Percentiles rank a stretch among this genome's conserved stretches.
Evolutionary conservation across 1,140 invertebrate genomes (phyloP).

Genomic region (Drosophila neocordata): DNA sequence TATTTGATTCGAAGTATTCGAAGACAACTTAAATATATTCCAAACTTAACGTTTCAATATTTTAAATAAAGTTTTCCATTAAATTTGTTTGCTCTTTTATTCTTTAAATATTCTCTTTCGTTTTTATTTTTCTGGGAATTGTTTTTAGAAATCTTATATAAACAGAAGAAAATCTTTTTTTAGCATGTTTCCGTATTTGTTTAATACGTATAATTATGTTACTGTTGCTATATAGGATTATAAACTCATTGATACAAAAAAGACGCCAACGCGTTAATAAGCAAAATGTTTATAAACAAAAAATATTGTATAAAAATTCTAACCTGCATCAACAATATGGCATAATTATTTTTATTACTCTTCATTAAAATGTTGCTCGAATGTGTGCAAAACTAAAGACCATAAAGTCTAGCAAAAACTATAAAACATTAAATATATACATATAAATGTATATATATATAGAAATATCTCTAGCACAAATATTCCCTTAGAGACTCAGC

Average conservation of each 20-base stretch:
- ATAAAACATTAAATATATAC: slow-evolving; percentile 23
- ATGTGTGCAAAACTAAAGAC: background rate
- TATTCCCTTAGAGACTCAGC: slow-evolving; percentile 10
- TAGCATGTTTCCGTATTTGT: background rate
- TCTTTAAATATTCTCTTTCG: too few relatives aligned
- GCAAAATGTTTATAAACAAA: slow-evolving; percentile 44
- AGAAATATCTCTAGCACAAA: too few relatives aligned
- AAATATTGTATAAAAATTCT: slow-evolving; percentile 27
- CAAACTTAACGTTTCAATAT: too few relatives aligned
- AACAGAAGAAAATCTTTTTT: background rate
- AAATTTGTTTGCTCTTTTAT: too few relatives aligned
- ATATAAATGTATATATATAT: too few relatives aligned
- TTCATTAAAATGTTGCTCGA: slow-evolving; percentile 35
- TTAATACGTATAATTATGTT: background rate
- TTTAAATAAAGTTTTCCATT: too few relatives aligned
- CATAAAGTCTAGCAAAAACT: slow-evolving; percentile 30
- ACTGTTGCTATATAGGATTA: background rate
- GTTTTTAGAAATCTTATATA: background rate
- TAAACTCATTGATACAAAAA: background rate
- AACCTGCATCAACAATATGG: slow-evolving; percentile 51
- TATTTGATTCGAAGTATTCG: too few relatives aligned
- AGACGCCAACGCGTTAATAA: background rate
- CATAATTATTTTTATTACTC: slow-evolving; percentile 24
- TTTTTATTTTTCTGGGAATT: background rate
- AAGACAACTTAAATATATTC: too few relatives aligned